Percentiles rank a stretch among this genome's conserved stretches.
phyloP scores from a whole-genome alignment of 2,113 vertebrate genomes.

The Pelobates fuscus region DNA sequence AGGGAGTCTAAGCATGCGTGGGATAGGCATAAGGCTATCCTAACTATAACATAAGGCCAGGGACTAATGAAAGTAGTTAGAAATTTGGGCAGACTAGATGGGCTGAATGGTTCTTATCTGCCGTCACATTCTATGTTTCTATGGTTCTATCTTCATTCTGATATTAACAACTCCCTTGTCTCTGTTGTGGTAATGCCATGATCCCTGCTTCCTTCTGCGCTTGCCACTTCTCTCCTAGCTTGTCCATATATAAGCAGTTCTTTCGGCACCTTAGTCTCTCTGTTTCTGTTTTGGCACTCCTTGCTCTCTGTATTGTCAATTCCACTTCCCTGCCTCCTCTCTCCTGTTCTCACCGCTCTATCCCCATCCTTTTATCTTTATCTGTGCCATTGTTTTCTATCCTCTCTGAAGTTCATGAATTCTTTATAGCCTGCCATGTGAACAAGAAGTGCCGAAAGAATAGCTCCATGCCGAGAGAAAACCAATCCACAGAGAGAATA shows the following conservation, averaged over 20 bases:
- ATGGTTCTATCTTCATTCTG: too few species aligned
- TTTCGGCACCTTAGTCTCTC: not conserved
- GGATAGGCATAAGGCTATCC: too few species aligned
- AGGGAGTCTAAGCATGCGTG: too few species aligned
- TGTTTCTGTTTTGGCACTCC: not conserved
- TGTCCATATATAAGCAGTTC: too few species aligned
- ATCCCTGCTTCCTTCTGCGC: not conserved
- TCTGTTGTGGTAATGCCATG: not conserved
- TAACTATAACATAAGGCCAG: too few species aligned
- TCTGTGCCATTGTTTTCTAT: not conserved
- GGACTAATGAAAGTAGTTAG: too few species aligned
- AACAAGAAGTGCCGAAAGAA: not conserved
- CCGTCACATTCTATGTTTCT: too few species aligned
- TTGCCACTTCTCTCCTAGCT: too few species aligned
- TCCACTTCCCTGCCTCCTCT: not conserved
- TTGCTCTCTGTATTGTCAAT: not conserved
- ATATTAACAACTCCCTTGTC: not conserved
- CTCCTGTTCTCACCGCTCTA: not conserved
- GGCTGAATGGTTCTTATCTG: too few species aligned
- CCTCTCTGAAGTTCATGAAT: not conserved
- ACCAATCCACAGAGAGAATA: not conserved
- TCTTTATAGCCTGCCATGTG: not conserved
- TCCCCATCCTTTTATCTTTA: not conserved
- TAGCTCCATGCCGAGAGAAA: not conserved
- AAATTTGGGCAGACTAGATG: too few species aligned